phyloP scores from a whole-genome alignment of 2,888 invertebrate genomes.

The Dusona sp. region DNA sequence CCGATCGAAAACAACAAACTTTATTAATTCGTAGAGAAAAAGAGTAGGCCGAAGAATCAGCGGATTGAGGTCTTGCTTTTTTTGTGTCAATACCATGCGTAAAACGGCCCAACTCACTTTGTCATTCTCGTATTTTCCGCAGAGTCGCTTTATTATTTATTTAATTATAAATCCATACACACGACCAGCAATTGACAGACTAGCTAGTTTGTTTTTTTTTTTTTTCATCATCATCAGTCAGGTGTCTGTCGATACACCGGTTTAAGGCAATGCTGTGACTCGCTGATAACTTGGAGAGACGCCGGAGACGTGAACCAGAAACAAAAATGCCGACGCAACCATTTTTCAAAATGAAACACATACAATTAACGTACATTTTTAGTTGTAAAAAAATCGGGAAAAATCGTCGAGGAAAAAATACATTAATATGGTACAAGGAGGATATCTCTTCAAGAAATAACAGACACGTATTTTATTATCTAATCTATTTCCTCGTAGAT shows the following conservation, averaged over 20 bases:
- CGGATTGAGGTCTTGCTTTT: constrained; percentile 30
- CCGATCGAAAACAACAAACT: constrained; percentile 19
- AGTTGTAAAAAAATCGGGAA: constrained; percentile 1
- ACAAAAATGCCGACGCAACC: constrained; percentile 12
- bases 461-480: constrained; percentile 56
- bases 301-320: constrained; percentile 38
- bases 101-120: constrained; percentile 19
- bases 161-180: constrained; percentile 54
- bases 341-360: constrained; percentile 25
- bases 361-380: neutral
- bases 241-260: constrained; percentile 78
- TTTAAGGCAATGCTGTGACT: constrained; percentile 83
- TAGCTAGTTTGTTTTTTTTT: constrained; percentile 75
- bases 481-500: constrained; percentile 24
- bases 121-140: constrained; percentile 41
- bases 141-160: constrained; percentile 13
- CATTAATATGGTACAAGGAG: constrained; percentile 12
- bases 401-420: constrained; percentile 37
- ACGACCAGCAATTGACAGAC: constrained; percentile 80
- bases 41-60: constrained; percentile 61
- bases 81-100: constrained; percentile 21
- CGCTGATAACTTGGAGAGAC: constrained; percentile 71
- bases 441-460: constrained; percentile 63
- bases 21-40: constrained; percentile 43
- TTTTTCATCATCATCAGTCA: constrained; percentile 77